Evolutionary conservation across 2,113 vertebrate species (phyloP).

Genomic region (Lanius ludovicianus): DNA sequence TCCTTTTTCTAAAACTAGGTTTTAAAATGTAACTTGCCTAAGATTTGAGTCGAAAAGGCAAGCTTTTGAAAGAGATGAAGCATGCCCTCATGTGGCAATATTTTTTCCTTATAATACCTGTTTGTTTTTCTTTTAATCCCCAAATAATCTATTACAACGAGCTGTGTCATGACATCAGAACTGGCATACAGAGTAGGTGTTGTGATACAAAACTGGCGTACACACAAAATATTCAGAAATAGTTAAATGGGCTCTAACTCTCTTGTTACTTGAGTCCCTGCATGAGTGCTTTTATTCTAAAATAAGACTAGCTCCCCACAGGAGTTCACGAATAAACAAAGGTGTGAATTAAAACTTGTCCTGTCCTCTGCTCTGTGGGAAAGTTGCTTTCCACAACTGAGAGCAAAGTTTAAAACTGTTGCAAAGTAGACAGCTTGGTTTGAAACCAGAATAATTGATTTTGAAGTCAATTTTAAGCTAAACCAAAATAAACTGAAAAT

Average conservation of each 20-base stretch:
- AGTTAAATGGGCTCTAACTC: neutral
- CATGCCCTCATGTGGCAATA: conserved; percentile 68
- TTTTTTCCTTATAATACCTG: conserved; percentile 30
- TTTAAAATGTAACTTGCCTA: neutral
- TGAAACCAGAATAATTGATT: neutral
- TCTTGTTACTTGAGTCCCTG: neutral
- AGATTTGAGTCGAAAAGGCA: neutral
- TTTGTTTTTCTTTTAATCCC: conserved; percentile 5
- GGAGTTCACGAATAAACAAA: conserved; percentile 7
- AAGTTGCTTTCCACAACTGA: neutral
- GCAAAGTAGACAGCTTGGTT: neutral
- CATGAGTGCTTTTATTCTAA: neutral
- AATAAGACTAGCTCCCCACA: neutral
- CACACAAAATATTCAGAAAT: neutral
- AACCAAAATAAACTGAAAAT: neutral
- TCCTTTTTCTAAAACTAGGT: neutral
- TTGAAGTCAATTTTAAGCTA: neutral
- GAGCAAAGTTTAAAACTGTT: neutral
- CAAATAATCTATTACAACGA: neutral
- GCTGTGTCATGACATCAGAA: neutral
- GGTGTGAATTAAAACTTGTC: conserved; percentile 10
- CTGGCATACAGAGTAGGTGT: neutral
- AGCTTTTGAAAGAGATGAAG: conserved; percentile 22
- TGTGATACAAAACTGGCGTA: neutral
- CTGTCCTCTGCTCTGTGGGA: neutral